Evolutionary conservation across 2,888 invertebrate genomes (phyloP).

Genomic region (Limnephilus rhombicus): DNA sequence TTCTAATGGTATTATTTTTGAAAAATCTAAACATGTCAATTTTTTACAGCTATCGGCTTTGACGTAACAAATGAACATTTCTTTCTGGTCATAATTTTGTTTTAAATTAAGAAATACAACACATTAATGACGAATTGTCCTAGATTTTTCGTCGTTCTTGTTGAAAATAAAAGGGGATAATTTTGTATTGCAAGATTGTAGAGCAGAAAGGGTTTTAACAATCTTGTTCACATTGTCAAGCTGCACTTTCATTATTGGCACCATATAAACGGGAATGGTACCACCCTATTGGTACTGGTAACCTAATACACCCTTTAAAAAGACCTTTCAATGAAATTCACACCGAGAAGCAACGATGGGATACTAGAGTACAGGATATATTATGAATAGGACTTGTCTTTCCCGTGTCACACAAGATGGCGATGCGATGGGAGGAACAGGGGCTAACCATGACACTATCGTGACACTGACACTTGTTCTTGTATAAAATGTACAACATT

Average conservation of each 20-base stretch:
- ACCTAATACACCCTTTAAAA: neutral
- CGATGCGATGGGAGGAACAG: neutral
- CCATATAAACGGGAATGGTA: neutral
- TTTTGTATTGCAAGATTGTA: neutral
- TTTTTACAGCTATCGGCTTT: too few species aligned
- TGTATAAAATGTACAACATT: neutral
- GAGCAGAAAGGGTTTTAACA: neutral
- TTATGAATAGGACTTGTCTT: neutral
- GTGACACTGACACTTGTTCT: neutral
- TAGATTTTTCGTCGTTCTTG: too few species aligned
- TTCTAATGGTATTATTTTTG: too few species aligned
- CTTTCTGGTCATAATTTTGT: too few species aligned
- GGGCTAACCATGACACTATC: neutral
- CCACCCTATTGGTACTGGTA: neutral
- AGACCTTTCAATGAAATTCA: neutral
- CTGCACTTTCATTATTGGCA: neutral
- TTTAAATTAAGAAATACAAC: too few species aligned
- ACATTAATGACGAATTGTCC: too few species aligned
- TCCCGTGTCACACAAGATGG: neutral
- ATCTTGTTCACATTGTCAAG: neutral
- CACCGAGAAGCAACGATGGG: neutral
- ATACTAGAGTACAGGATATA: neutral
- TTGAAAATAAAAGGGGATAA: too few species aligned
- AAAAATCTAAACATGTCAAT: too few species aligned
- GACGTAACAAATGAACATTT: too few species aligned